Conservation (phyloP, 2,113 vertebrate species). For the Patagioenas fasciata region DNA sequence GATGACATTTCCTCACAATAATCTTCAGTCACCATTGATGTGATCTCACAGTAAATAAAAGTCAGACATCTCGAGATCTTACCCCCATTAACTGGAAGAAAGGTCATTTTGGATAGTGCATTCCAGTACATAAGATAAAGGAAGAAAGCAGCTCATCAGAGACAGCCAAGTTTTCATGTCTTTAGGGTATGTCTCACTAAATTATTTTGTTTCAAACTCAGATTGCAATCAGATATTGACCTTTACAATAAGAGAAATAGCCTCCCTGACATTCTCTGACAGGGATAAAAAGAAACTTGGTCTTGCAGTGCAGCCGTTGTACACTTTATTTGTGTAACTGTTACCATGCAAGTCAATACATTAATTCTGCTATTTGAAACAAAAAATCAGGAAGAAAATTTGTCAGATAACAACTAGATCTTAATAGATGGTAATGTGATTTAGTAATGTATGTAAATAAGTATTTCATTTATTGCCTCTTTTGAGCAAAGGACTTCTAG, state of each 20-base stretch:
- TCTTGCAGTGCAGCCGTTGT: neutral
- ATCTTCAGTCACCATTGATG: neutral
- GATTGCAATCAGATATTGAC: slow-evolving; percentile 32
- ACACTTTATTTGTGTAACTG: neutral
- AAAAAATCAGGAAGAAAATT: neutral
- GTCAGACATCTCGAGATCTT: neutral
- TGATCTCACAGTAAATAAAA: neutral
- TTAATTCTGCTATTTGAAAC: neutral
- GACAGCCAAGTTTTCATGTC: neutral
- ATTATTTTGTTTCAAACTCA: slow-evolving; percentile 26
- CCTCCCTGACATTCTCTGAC: neutral
- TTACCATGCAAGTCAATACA: neutral
- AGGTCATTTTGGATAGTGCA: neutral
- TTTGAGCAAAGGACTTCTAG: neutral
- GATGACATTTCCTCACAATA: neutral
- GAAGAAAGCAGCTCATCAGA: neutral
- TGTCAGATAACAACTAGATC: neutral
- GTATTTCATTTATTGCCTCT: neutral
- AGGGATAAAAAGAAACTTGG: neutral
- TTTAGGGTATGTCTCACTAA: neutral
- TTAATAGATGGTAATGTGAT: neutral
- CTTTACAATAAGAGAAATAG: slow-evolving; percentile 19
- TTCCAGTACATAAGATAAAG: neutral
- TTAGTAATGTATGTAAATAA: neutral
- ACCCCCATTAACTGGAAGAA: neutral